phyloP scores from a whole-genome alignment of 2,113 vertebrate genomes.

The Tamias sibiricus region DNA sequence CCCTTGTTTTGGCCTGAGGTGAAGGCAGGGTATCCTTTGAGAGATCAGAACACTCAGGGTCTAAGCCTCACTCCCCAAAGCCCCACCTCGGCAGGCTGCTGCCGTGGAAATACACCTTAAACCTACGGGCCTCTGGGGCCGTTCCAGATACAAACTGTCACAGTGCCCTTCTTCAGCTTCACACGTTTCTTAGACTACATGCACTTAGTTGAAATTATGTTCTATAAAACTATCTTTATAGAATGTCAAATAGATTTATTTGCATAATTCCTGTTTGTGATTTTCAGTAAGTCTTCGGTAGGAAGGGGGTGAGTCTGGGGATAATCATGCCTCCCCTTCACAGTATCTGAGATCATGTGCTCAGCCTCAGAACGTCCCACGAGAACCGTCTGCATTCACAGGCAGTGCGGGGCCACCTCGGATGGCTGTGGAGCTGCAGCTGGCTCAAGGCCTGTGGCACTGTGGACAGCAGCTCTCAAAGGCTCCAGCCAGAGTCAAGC shows the following conservation, averaged over 20 bases:
- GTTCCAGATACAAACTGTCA: too few species aligned
- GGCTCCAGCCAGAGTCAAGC: background rate
- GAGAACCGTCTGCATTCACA: background rate
- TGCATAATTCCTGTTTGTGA: background rate
- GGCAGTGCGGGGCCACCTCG: background rate
- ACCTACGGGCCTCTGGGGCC: too few species aligned
- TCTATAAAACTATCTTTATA: background rate
- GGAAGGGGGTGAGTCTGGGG: background rate
- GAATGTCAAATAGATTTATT: background rate
- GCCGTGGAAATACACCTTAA: too few species aligned
- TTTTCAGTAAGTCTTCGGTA: background rate
- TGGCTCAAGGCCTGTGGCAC: too few species aligned
- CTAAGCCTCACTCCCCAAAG: too few species aligned
- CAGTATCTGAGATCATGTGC: background rate
- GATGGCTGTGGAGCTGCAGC: rapidly evolving
- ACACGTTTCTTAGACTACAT: background rate
- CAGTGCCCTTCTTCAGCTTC: background rate
- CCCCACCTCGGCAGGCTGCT: too few species aligned
- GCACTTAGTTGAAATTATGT: background rate
- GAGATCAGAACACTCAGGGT: too few species aligned
- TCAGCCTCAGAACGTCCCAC: background rate
- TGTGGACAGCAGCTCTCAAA: background rate
- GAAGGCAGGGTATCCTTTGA: too few species aligned
- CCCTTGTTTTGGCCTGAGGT: too few species aligned
- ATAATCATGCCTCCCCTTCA: background rate